Conservation (phyloP, 2,797 vertebrate species). For the Bryconaethiops microstoma region DNA sequence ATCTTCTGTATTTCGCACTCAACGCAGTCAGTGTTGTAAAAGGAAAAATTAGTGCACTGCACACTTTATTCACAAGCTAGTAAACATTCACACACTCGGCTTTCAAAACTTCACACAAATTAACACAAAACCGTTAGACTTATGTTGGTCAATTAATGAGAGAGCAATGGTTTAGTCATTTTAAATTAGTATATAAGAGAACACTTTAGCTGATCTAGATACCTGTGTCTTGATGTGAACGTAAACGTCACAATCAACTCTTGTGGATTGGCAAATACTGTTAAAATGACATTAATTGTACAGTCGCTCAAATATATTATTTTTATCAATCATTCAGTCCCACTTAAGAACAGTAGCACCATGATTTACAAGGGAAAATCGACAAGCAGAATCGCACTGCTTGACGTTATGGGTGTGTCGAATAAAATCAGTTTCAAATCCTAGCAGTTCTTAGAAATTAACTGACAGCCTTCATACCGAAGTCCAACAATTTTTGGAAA, state of each 20-base stretch:
- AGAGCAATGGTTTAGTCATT: not conserved
- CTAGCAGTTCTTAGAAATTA: slow-evolving; percentile 17
- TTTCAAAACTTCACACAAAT: not conserved
- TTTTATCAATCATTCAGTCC: slow-evolving; percentile 67
- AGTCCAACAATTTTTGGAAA: not conserved
- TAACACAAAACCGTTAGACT: not conserved
- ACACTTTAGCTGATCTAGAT: slow-evolving; percentile 31
- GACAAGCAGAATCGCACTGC: slow-evolving; percentile 56
- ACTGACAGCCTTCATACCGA: slow-evolving; percentile 21
- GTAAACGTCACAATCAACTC: slow-evolving; percentile 1
- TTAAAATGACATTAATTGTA: slow-evolving; percentile 84
- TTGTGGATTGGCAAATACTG: slow-evolving; percentile 65
- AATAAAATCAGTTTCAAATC: slow-evolving; percentile 52
- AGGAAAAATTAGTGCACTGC: not conserved
- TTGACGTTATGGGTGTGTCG: slow-evolving; percentile 53
- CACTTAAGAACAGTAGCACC: slow-evolving; percentile 76
- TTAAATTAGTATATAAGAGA: not conserved
- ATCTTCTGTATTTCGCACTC: not conserved
- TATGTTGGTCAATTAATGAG: not conserved
- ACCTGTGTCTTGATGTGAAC: slow-evolving; percentile 50
- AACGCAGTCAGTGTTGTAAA: not conserved
- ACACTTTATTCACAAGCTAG: slow-evolving; percentile 3
- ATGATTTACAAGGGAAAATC: slow-evolving; percentile 54
- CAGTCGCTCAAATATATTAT: slow-evolving; percentile 82
- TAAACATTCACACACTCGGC: not conserved